Percentiles rank a stretch among this genome's conserved stretches.
phyloP scores from a whole-genome alignment of 2,888 invertebrate species.

The Litoditis marina region DNA sequence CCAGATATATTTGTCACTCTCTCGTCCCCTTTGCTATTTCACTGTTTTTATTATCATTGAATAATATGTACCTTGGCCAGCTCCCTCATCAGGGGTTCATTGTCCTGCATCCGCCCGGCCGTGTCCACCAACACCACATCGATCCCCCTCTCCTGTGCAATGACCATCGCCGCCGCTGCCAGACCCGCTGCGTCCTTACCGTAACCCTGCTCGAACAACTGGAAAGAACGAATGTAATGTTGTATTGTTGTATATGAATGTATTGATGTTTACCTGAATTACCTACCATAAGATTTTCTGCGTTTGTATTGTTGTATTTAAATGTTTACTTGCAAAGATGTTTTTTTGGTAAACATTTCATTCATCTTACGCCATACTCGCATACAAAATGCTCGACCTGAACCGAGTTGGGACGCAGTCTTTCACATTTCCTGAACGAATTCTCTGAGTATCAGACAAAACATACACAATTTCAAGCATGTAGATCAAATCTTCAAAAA shows the following conservation, averaged over 20 bases:
- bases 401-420: no score
- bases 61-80: conserved; percentile 75
- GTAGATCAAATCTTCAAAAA: no score
- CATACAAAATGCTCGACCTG: no score
- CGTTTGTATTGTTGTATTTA: background rate
- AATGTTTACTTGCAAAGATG: no score
- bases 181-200: conserved; percentile 98
- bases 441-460: background rate
- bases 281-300: background rate
- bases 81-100: conserved; percentile 96
- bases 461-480: background rate
- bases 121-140: conserved; percentile 97
- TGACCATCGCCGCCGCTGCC: conserved; percentile 86
- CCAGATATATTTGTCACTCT: no score
- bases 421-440: no score
- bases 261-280: background rate
- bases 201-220: conserved; percentile 95
- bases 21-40: no score
- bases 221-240: conserved; percentile 69
- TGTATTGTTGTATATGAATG: background rate
- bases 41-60: no score
- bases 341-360: no score
- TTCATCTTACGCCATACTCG: no score
- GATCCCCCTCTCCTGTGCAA: conserved; percentile 71
- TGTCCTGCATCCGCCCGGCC: conserved; percentile 99